Evolutionary conservation across 2,113 vertebrate genomes (phyloP), one percentile per base, ranked within the genome.

Genomic region (Limnothrissa miodon): DNA sequence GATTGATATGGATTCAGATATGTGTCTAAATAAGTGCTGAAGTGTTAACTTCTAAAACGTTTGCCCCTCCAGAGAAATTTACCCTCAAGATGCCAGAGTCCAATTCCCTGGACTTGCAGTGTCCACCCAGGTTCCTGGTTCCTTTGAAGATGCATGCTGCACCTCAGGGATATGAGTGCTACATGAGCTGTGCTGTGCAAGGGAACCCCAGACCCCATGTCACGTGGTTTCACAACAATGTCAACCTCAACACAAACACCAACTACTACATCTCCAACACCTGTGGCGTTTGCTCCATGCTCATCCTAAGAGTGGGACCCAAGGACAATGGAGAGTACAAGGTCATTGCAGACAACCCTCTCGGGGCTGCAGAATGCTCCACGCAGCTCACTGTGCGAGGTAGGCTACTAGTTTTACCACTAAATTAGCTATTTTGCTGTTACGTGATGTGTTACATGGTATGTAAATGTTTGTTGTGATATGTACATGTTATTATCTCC

Each of bases 281-380:
- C 39, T 95, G 95, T 17, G 97, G 97, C 0, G 95, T 98, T 78
- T 98, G 97, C 90, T 97, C 95, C 9, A 86, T 98, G 86, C 82
- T 97, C 39, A 90, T 98, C 80, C 82, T 93, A 4, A 89, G 87
- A 0, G 96, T 96, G 62, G 90, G 89, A 5, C 87, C 91, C 79
- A 89, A 87, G 9, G 95, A 97, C 80, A 86, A 84, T 0, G 96
- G 96, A 0, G 91, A 95, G 81, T 98, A 97, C 87, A 94, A 91
- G 90, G 94, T 93, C 0, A 87, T 94, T 45, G 93, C 96, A 0
- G 91, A 94, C 84, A 98, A 96, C 86, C 84, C 85, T 1, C 83
- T 92, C 81, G 97, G 97, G 1, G 89, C 48, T 39, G 95, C 91
- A 0, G 90, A 92, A 86, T 96, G 92, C 89, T 94, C 88, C 0